Evolutionary conservation across 1,140 invertebrate genomes (phyloP).

Genomic region (Meloidogyne hapla): DNA sequence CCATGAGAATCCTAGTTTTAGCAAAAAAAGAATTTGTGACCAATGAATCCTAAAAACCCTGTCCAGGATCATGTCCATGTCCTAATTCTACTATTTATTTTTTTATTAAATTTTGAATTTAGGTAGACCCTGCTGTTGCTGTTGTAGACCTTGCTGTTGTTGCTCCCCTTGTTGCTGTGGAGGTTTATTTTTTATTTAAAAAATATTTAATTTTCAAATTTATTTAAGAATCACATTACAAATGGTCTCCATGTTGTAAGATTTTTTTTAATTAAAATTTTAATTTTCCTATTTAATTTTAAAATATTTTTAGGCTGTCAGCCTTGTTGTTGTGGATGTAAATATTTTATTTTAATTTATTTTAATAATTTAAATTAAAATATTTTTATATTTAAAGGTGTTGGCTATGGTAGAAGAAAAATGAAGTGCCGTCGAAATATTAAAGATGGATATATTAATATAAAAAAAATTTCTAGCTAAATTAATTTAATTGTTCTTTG

Average conservation of each 20-base stretch:
- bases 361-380: not conserved
- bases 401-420: not conserved
- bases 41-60: no score
- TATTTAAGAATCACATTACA: not conserved
- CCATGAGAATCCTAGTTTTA: no score
- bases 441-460: not conserved
- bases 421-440: not conserved
- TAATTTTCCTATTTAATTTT: not conserved
- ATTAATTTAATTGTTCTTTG: not conserved
- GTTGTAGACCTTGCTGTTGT: conserved; percentile 30
- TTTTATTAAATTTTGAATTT: not conserved
- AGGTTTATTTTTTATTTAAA: not conserved
- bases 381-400: not conserved
- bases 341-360: not conserved
- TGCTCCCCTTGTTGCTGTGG: conserved; percentile 13
- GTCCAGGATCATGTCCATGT: no score
- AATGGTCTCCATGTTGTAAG: conserved; percentile 2
- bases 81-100: no score
- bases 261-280: not conserved
- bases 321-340: conserved; percentile 20
- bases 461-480: not conserved
- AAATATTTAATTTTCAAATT: not conserved
- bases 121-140: conserved; percentile 38
- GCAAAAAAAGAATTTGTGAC: no score
- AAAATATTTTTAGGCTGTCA: not conserved